Evolutionary conservation across 2,113 vertebrate genomes (phyloP).

Genomic region (Burhinus oedicnemus): DNA sequence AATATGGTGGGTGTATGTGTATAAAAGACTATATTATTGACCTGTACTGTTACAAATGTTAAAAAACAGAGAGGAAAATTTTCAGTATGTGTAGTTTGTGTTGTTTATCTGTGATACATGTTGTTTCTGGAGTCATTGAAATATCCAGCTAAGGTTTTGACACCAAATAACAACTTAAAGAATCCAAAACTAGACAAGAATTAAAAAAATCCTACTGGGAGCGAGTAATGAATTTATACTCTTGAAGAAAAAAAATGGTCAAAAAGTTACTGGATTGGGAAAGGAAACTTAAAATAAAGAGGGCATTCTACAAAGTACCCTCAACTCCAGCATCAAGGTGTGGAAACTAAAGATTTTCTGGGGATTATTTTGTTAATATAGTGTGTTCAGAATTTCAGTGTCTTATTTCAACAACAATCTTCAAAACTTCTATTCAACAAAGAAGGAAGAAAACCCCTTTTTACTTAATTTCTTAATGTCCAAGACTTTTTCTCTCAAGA

Average conservation of each 20-base stretch:
- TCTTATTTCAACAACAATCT: not conserved
- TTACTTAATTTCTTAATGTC: not conserved
- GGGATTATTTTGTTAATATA: not conserved
- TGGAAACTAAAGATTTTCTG: not conserved
- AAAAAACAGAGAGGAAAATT: not conserved
- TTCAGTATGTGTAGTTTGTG: not conserved
- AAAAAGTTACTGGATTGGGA: not conserved
- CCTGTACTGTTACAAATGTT: not conserved
- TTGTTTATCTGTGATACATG: not conserved
- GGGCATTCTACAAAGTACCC: not conserved
- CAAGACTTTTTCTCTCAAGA: not conserved
- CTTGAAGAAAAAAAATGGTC: not conserved
- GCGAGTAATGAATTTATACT: not conserved
- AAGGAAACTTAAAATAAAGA: not conserved
- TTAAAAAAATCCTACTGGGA: not conserved
- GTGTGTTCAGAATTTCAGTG: not conserved
- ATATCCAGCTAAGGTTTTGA: not conserved
- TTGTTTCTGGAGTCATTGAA: not conserved
- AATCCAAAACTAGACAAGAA: not conserved
- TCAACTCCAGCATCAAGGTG: not conserved
- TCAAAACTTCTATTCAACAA: not conserved
- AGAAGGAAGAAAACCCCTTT: not conserved
- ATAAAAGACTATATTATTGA: not conserved
- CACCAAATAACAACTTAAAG: not conserved
- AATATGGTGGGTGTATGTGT: rapidly evolving